Evolutionary conservation across 2,888 invertebrate genomes (phyloP), one percentile per base, ranked within the genome.

Genomic region (Trichopoda pennipes): DNA sequence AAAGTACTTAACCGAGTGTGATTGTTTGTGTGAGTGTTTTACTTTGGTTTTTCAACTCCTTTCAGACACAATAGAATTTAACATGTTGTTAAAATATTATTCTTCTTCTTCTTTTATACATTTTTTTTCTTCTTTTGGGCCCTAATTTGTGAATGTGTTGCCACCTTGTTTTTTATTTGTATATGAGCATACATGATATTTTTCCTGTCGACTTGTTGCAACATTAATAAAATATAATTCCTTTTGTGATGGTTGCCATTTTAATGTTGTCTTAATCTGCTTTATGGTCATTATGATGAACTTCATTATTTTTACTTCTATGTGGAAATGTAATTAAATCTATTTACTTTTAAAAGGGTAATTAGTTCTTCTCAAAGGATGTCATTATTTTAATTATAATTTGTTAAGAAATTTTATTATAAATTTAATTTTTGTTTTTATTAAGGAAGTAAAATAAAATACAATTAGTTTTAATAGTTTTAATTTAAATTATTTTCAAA

Each of bases 1-100:
- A 86, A 89, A 86, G 86, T 79, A 80, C 80, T 80, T 78, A 80
- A 75, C 77, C 73, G 61, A 63, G 19, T n/a, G 55, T 32, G 19
- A 16, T 56, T 53, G n/a, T 42, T 60, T 2, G 23, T 74, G n/a
- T 61, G 28, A 28, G 8, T 28, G 28, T 64, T 17, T 49, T 49
- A n/a, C 19, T 49, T 49, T 47, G 16, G 55, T 64, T 12, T 63
- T 77, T 73, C 72, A 75, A 61, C 56, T 58, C 16, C 61, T 55
- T 47, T 66, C 49, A 17, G 35, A 17, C 23, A n/a, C 38, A 58
- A 49, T 16, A 61, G 60, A 79, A 55, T 68, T 73, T 53, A 47
- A 60, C 35, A 38, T 64, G 64, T 55, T 66, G 66, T 72, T 64
- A 44, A 60, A 66, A 55, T 17, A 72, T 47, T 44, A 64, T 58